Percentiles rank a stretch among this genome's conserved stretches.
Conservation (phyloP, 2,888 invertebrate genomes). For the Ophion obscuratus region DNA sequence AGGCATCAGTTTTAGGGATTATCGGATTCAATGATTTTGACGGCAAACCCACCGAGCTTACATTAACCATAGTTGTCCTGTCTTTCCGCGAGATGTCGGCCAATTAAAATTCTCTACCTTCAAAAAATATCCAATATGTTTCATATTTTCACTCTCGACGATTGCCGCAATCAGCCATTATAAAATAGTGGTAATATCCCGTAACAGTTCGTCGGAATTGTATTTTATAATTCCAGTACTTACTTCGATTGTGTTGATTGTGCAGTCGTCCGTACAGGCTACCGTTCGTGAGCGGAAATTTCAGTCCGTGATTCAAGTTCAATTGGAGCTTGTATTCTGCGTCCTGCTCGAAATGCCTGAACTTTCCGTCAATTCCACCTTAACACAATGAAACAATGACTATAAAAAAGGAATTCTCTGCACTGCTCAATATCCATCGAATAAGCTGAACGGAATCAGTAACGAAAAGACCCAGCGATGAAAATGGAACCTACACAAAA, state of each 20-base stretch:
- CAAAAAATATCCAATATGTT: no score
- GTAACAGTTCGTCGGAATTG: not conserved
- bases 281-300: constrained; percentile 87
- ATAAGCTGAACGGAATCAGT: no score
- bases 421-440: no score
- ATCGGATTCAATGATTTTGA: no score
- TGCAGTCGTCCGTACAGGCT: constrained; percentile 86
- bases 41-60: no score
- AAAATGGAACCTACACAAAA: not conserved
- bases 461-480: no score
- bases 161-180: no score
- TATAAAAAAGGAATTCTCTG: not conserved
- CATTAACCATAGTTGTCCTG: no score
- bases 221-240: constrained; percentile 22
- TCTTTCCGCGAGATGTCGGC: not conserved
- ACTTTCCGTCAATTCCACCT: constrained; percentile 87
- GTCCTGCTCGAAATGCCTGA: constrained; percentile 85
- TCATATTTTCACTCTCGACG: no score
- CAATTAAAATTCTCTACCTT: no score
- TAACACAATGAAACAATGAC: constrained; percentile 62
- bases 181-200: not conserved
- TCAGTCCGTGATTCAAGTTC: constrained; percentile 84
- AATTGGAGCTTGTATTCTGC: constrained; percentile 82
- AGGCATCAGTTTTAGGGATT: no score
- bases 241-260: constrained; percentile 81